These are phyloP conservation scores for Cryptops parisi DNA, from an alignment of 2,888 invertebrate species.

Conservation along the genomic window DNA sequence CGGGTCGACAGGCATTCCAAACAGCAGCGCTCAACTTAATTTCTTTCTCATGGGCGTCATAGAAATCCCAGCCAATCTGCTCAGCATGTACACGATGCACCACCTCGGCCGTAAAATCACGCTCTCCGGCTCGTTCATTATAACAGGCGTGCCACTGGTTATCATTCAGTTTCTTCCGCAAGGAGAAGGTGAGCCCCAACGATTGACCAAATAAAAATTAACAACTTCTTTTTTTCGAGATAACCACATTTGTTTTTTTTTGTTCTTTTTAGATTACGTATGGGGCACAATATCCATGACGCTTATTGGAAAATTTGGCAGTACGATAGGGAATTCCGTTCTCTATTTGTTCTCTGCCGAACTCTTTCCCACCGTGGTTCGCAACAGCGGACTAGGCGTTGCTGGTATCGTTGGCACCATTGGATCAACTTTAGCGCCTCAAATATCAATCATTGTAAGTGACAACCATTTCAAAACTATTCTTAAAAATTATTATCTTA, in stretches of 20 bases:
- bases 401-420: conserved; percentile 71
- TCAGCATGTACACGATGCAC: conserved; percentile 16
- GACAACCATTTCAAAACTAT: not conserved
- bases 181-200: not conserved
- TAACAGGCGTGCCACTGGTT: not conserved
- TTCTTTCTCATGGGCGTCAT: conserved; percentile 17
- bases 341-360: conserved; percentile 78
- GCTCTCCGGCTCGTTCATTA: not conserved
- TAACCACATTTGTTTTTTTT: not conserved
- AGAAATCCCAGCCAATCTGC: conserved; percentile 19
- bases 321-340: conserved; percentile 67
- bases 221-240: not conserved
- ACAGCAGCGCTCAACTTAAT: not conserved
- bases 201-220: not conserved
- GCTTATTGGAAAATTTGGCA: conserved; percentile 59
- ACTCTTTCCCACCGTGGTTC: conserved; percentile 72
- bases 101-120: conserved; percentile 14
- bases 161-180: conserved; percentile 5
- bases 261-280: conserved; percentile 6
- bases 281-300: conserved; percentile 40
- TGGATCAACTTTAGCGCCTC: conserved; percentile 73
- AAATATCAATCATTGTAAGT: conserved; percentile 49
- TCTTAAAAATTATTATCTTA: not conserved
- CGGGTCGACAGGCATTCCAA: not conserved
- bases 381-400: conserved; percentile 72